Evolutionary conservation across 1,140 invertebrate species (phyloP).

Genomic region (Diploscapter pachys): DNA sequence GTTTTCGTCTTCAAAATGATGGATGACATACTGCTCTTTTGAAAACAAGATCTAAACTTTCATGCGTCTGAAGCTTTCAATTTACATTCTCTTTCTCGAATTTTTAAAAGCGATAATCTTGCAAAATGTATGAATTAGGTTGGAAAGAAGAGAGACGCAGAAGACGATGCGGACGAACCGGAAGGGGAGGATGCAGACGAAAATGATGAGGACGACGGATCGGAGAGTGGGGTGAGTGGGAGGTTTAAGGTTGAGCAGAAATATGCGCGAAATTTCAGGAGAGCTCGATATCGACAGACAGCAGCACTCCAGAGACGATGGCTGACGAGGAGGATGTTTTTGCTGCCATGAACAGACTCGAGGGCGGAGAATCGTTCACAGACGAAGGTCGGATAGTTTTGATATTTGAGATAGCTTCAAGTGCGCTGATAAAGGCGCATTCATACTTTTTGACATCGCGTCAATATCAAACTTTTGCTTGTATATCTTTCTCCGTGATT

Average conservation of each 20-base stretch:
- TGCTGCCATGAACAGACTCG: no score
- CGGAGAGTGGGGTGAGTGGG: conserved; percentile 10
- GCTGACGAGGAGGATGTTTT: no score
- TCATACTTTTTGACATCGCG: no score
- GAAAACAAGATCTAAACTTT: background rate
- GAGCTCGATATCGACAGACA: no score
- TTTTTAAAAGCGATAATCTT: background rate
- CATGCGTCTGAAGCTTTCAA: background rate
- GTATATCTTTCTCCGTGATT: no score
- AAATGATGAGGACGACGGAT: conserved; percentile 10
- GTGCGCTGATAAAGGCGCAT: no score
- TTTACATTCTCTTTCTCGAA: background rate
- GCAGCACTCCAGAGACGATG: no score
- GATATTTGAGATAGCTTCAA: no score
- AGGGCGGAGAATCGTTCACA: no score
- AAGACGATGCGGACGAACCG: conserved; percentile 19
- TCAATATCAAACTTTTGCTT: no score
- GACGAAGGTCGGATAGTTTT: no score
- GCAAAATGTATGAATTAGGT: background rate
- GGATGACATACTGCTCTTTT: conserved; percentile 9
- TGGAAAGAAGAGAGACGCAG: conserved; percentile 9
- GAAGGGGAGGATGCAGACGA: conserved; percentile 11
- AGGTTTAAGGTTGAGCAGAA: conserved; percentile 6
- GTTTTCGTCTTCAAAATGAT: background rate
- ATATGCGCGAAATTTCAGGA: no score